phyloP scores from a whole-genome alignment of 2,888 invertebrate genomes.

The Mythimna albipuncta region DNA sequence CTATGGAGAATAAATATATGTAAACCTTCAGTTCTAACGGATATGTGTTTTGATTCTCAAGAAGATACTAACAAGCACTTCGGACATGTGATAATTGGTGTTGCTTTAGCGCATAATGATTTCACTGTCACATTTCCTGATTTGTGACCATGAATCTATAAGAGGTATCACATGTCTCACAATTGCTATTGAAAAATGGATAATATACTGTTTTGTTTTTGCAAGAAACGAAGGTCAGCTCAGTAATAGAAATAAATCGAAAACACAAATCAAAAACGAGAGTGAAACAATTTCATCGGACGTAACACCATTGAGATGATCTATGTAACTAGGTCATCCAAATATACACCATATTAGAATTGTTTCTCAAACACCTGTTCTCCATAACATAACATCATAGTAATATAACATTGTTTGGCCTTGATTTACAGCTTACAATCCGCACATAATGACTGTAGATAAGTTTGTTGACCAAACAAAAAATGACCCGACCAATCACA shows the following conservation, averaged over 20 bases:
- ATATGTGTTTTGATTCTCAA: conserved; percentile 1
- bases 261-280: conserved; percentile 36
- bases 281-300: conserved; percentile 33
- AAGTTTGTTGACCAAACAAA: conserved; percentile 65
- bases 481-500: conserved; percentile 52
- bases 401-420: conserved; percentile 74
- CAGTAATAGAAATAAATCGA: conserved; percentile 25
- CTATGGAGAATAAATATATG: too few species aligned
- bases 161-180: conserved; percentile 16
- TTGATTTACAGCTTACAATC: conserved; percentile 73
- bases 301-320: conserved; percentile 37
- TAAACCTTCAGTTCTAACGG: too few species aligned
- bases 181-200: conserved; percentile 26
- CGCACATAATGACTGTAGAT: conserved; percentile 63
- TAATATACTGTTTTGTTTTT: conserved; percentile 9
- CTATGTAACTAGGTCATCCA: conserved; percentile 64
- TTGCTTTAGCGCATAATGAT: background rate
- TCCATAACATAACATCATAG: conserved; percentile 68
- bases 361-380: conserved; percentile 72
- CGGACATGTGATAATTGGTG: conserved; percentile 8
- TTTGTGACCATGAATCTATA: conserved; percentile 5
- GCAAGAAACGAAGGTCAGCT: conserved; percentile 15
- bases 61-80: conserved; percentile 10
- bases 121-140: conserved; percentile 19
- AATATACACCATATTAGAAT: conserved; percentile 64